Evolutionary conservation across 2,113 vertebrate species (phyloP).

Genomic region (Sphyrna mokarran): DNA sequence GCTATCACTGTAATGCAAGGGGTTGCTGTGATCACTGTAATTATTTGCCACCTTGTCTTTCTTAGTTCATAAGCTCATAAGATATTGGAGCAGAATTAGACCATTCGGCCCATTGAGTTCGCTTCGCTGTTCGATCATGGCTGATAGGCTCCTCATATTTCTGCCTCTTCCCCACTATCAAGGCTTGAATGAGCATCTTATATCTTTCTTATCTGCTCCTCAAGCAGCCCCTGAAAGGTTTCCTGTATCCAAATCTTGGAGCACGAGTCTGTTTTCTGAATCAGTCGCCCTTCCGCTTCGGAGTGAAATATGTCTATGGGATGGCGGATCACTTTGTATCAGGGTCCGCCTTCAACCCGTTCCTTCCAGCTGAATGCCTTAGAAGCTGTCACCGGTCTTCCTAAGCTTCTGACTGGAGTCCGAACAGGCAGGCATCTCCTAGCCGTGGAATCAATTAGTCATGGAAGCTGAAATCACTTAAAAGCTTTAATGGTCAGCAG

Average conservation of each 20-base stretch:
- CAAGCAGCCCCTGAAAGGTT: not conserved
- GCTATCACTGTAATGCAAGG: not conserved
- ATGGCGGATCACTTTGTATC: not conserved
- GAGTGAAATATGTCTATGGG: not conserved
- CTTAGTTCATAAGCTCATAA: no score
- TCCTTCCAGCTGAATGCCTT: not conserved
- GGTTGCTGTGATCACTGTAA: not conserved
- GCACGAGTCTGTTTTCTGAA: not conserved
- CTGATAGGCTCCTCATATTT: no score
- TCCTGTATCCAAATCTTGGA: not conserved
- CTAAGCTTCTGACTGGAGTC: not conserved
- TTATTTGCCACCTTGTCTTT: not conserved
- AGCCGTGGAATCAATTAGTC: constrained; percentile 24
- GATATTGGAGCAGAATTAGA: no score
- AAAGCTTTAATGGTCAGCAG: constrained; percentile 5
- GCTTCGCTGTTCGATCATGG: no score
- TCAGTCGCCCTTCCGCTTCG: not conserved
- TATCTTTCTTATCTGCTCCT: not conserved
- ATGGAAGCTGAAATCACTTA: constrained; percentile 17
- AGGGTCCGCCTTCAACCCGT: not conserved
- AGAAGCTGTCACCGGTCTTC: not conserved
- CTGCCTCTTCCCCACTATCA: no score
- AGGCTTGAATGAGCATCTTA: not conserved
- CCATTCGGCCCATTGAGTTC: no score
- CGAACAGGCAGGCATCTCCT: not conserved